Evolutionary conservation across 1,140 invertebrate species (phyloP).

Genomic region (Chionoecetes opilio): DNA sequence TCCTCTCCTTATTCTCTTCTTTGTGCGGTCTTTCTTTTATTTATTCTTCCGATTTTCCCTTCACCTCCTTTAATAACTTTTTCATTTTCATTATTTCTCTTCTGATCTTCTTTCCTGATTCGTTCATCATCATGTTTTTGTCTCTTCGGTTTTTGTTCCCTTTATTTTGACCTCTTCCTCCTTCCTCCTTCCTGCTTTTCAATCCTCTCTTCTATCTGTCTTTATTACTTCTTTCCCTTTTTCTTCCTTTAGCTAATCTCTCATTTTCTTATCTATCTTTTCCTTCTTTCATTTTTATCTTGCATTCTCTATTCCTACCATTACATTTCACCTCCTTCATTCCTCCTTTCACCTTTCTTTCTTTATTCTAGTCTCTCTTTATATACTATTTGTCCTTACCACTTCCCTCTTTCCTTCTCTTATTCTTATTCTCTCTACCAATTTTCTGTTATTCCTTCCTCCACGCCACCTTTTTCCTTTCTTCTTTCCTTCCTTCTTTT

Average conservation of each 20-base stretch:
- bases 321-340: not conserved
- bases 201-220: no score
- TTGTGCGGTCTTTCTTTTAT: no score
- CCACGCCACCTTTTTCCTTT: not conserved
- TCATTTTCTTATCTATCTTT: not conserved
- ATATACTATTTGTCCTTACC: not conserved
- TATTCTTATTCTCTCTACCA: not conserved
- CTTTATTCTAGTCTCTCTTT: not conserved
- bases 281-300: not conserved
- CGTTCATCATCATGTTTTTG: no score
- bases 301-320: not conserved
- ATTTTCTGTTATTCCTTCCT: not conserved
- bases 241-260: not conserved
- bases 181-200: no score
- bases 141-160: no score
- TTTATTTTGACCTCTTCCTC: no score
- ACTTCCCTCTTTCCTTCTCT: not conserved
- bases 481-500: not conserved
- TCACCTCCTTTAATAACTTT: no score
- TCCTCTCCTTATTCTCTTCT: no score
- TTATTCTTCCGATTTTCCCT: no score
- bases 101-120: no score
- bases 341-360: not conserved
- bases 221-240: no score
- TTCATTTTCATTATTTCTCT: no score